Evolutionary conservation across 35 echinoderm and acorn worm species (phyloP).

Genomic region (Apostichopus californicus): DNA sequence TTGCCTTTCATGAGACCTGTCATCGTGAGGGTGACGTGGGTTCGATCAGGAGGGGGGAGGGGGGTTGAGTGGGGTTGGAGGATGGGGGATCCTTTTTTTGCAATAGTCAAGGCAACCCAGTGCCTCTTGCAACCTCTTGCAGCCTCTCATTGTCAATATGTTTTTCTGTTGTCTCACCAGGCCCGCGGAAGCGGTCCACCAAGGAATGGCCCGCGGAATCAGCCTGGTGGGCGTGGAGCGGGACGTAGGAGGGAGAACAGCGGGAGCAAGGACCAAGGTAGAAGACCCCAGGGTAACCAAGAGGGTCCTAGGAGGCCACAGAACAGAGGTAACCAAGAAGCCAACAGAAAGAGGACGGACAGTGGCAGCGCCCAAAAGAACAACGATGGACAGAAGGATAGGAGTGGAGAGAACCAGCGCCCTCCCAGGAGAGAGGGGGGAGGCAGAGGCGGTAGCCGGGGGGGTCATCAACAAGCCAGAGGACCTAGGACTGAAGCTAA

Average conservation of each 20-base stretch:
- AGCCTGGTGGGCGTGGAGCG: background rate
- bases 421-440: background rate
- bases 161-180: background rate
- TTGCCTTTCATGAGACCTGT: no score
- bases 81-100: no score
- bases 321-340: slow-evolving; percentile 10
- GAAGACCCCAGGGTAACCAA: background rate
- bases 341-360: background rate
- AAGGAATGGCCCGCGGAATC: slow-evolving; percentile 15
- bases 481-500: background rate
- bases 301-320: slow-evolving; percentile 2
- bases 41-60: no score
- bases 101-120: no score
- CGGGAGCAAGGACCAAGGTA: background rate
- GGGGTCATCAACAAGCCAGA: background rate
- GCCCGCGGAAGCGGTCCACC: slow-evolving; percentile 26
- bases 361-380: slow-evolving; percentile 7
- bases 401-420: slow-evolving; percentile 7
- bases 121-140: no score
- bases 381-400: background rate
- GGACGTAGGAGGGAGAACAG: slow-evolving; percentile 19
- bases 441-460: background rate
- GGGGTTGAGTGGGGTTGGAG: no score
- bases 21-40: no score
- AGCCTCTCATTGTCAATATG: no score